These are phyloP conservation scores for Aethes cnicana DNA, from an alignment of 2,888 invertebrate genomes.

Conservation along the genomic window DNA sequence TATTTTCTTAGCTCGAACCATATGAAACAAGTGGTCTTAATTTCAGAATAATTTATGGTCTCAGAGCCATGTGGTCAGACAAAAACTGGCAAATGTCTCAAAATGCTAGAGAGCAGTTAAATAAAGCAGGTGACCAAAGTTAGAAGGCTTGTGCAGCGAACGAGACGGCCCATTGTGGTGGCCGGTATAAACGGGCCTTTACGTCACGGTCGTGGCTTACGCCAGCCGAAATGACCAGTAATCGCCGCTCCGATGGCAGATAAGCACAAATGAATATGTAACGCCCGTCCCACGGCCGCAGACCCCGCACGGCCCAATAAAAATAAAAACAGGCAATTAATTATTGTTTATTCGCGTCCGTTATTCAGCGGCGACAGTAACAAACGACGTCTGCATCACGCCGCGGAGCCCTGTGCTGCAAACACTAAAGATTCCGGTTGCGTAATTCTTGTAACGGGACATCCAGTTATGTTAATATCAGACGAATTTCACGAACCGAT, in stretches of 20 bases:
- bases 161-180: slow-evolving; percentile 8
- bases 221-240: slow-evolving; percentile 60
- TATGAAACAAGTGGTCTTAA: too few relatives aligned
- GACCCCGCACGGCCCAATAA: slow-evolving; percentile 69
- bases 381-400: slow-evolving; percentile 59
- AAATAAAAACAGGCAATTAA: slow-evolving; percentile 75
- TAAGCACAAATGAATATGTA: slow-evolving; percentile 79
- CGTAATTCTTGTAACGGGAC: slow-evolving; percentile 78
- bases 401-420: slow-evolving; percentile 37
- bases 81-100: too few relatives aligned
- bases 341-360: slow-evolving; percentile 76
- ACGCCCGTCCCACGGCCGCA: slow-evolving; percentile 70
- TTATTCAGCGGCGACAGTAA: slow-evolving; percentile 70
- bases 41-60: too few relatives aligned
- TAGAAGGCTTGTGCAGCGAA: background rate
- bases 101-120: too few relatives aligned
- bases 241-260: slow-evolving; percentile 69
- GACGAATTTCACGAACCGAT: slow-evolving; percentile 73
- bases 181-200: slow-evolving; percentile 5
- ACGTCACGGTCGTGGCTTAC: slow-evolving; percentile 29
- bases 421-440: slow-evolving; percentile 64
- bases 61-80: too few relatives aligned
- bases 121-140: too few relatives aligned
- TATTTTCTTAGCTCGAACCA: too few relatives aligned
- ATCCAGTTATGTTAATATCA: slow-evolving; percentile 79